Evolutionary conservation across 2,888 invertebrate species (phyloP).

Genomic region (Oscheius sp.): DNA sequence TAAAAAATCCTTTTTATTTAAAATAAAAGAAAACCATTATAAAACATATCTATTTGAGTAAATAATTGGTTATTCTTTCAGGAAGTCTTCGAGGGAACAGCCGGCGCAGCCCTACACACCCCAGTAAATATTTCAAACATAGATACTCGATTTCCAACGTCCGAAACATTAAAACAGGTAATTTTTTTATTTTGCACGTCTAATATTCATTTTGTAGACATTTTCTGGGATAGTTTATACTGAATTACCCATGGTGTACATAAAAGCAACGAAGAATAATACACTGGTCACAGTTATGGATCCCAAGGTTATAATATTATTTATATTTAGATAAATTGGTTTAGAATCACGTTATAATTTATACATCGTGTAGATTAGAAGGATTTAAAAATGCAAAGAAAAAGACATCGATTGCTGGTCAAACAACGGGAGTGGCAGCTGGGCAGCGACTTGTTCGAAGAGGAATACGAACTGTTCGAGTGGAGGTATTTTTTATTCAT

Average conservation of each 20-base stretch:
- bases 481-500: constrained; percentile 47
- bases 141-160: constrained; percentile 63
- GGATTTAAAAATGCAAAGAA: constrained; percentile 94
- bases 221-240: constrained; percentile 66
- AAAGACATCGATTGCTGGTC: constrained; percentile 91
- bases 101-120: constrained; percentile 54
- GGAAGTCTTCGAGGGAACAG: constrained; percentile 62
- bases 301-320: constrained; percentile 73
- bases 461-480: constrained; percentile 73
- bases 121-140: constrained; percentile 61
- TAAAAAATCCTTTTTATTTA: no score
- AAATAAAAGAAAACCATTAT: no score
- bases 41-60: no score
- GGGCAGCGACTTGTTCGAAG: constrained; percentile 76
- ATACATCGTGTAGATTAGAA: constrained; percentile 81
- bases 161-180: constrained; percentile 63
- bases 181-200: neutral
- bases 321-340: neutral
- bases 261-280: constrained; percentile 87
- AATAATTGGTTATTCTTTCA: constrained; percentile 37
- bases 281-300: constrained; percentile 86
- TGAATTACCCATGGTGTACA: constrained; percentile 85
- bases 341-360: constrained; percentile 61
- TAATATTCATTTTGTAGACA: constrained; percentile 32
- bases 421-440: constrained; percentile 88